Evolutionary conservation across 2,113 vertebrate species (phyloP).

Genomic region (Xyrauchen texanus): DNA sequence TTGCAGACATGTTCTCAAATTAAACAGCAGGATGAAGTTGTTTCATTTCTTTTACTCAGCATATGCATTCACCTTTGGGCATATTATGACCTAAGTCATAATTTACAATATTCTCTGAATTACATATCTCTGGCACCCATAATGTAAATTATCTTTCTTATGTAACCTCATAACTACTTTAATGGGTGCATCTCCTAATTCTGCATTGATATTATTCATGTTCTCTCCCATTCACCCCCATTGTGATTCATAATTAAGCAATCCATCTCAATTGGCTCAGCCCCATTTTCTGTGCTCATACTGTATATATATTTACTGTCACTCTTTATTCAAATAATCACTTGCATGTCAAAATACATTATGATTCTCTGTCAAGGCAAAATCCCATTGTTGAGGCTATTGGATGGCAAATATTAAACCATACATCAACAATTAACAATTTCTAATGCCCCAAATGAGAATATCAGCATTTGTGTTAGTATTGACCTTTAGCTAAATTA

Average conservation of each 20-base stretch:
- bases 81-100: conserved; percentile 50
- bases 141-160: conserved; percentile 61
- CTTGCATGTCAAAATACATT: conserved; percentile 64
- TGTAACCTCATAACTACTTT: conserved; percentile 53
- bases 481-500: conserved; percentile 69
- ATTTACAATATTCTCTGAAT: conserved; percentile 52
- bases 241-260: conserved; percentile 55
- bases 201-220: conserved; percentile 55
- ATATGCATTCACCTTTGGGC: conserved; percentile 53
- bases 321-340: conserved; percentile 74
- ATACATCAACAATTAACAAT: conserved; percentile 79
- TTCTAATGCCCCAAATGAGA: conserved; percentile 73
- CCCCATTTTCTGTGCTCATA: conserved; percentile 55
- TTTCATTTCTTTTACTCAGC: conserved; percentile 14
- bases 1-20: conserved; percentile 20
- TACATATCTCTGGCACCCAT: conserved; percentile 40
- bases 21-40: conserved; percentile 46
- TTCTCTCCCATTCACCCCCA: conserved; percentile 28
- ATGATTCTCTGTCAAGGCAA: conserved; percentile 72
- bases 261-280: conserved; percentile 50
- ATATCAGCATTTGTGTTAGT: conserved; percentile 71
- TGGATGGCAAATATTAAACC: conserved; percentile 77
- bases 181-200: conserved; percentile 51
- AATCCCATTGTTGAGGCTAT: conserved; percentile 65
- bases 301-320: conserved; percentile 63